phyloP scores from a whole-genome alignment of 2,888 invertebrate species.

The Mimumesa dahlbomi region DNA sequence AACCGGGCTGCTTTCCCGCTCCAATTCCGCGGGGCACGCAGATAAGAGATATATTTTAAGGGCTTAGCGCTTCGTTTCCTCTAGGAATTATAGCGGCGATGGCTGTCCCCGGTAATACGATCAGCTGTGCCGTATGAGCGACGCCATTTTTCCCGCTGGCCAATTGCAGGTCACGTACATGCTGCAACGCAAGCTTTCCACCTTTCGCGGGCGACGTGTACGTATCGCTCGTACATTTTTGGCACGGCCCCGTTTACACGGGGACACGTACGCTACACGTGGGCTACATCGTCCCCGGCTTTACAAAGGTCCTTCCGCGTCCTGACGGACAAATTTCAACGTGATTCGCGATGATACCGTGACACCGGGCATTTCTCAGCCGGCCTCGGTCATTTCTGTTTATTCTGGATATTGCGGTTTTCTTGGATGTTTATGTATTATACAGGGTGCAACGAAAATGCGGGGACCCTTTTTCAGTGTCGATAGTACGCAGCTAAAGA shows the following conservation, averaged over 20 bases:
- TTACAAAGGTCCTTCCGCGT: constrained; percentile 19
- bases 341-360: constrained; percentile 53
- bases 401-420: too few relatives aligned
- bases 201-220: constrained; percentile 35
- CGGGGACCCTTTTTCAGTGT: too few relatives aligned
- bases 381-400: too few relatives aligned
- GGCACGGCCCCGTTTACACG: constrained; percentile 48
- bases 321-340: constrained; percentile 43
- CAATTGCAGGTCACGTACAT: constrained; percentile 72
- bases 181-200: constrained; percentile 57
- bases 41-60: constrained; percentile 27
- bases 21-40: background rate
- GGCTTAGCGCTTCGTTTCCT: constrained; percentile 12
- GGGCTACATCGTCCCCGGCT: constrained; percentile 49
- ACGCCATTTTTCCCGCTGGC: constrained; percentile 61
- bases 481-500: too few relatives aligned
- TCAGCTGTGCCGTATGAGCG: constrained; percentile 67
- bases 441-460: too few relatives aligned
- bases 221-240: constrained; percentile 63
- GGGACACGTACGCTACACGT: constrained; percentile 55
- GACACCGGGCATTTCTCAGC: too few relatives aligned
- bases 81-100: constrained; percentile 54
- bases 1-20: too few relatives aligned
- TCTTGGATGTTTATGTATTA: too few relatives aligned
- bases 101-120: constrained; percentile 60